phyloP scores from a whole-genome alignment of 2,113 vertebrate genomes.

The Otis tarda region DNA sequence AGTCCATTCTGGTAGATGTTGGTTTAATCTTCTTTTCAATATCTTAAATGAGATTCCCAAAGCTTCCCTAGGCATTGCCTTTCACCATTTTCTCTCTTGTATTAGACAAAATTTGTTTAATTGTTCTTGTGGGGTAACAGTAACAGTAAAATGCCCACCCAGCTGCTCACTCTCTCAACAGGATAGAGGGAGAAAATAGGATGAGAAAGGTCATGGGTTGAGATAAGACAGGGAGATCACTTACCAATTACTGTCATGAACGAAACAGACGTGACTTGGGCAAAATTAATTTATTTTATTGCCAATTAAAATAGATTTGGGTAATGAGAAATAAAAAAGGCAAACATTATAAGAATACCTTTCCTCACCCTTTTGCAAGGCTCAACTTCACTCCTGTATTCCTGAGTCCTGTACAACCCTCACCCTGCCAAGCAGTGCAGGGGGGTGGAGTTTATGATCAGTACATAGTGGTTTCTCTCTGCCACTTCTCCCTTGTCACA shows the following conservation, averaged over 20 bases:
- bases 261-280: background rate
- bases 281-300: background rate
- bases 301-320: background rate
- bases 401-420: background rate
- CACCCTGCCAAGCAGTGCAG: accelerated
- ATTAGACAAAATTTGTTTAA: background rate
- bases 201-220: background rate
- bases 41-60: background rate
- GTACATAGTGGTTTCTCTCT: background rate
- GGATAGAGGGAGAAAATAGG: background rate
- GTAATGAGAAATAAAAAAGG: background rate
- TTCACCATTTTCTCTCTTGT: background rate
- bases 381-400: background rate
- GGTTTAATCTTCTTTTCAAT: background rate
- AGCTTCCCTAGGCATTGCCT: background rate
- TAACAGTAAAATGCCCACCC: background rate
- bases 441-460: background rate
- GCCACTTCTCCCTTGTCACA: background rate
- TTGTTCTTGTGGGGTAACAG: background rate
- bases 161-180: background rate
- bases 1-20: background rate
- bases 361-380: background rate
- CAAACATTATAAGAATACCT: background rate
- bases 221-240: background rate
- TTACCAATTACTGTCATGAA: background rate